phyloP scores from a whole-genome alignment of 2,888 invertebrate genomes.

The Ectemnius continuus region DNA sequence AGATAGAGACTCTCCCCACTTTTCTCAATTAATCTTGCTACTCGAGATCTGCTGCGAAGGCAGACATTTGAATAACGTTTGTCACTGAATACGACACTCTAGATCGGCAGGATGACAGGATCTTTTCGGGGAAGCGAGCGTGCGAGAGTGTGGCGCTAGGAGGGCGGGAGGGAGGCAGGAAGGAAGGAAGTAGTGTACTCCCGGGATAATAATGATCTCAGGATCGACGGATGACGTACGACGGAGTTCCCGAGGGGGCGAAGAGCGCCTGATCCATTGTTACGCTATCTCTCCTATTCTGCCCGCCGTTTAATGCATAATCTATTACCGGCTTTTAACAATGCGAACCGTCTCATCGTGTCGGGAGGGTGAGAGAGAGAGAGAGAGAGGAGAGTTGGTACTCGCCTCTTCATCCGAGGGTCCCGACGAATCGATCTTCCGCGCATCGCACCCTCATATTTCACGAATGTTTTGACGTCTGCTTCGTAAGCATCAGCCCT shows the following conservation, averaged over 20 bases:
- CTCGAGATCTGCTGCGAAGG: not conserved
- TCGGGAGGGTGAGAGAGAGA: slow-evolving; percentile 21
- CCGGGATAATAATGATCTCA: slow-evolving; percentile 60
- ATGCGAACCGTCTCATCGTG: slow-evolving; percentile 65
- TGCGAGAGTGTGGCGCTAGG: slow-evolving; percentile 36
- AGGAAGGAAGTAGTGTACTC: slow-evolving; percentile 49
- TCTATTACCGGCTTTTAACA: slow-evolving; percentile 76
- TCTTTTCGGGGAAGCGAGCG: slow-evolving; percentile 46
- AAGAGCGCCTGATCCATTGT: slow-evolving; percentile 71
- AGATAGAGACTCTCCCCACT: not conserved
- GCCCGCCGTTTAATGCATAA: slow-evolving; percentile 75
- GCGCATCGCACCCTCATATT: slow-evolving; percentile 71
- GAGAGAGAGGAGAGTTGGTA: slow-evolving; percentile 6
- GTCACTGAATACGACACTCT: slow-evolving; percentile 40
- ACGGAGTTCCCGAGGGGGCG: slow-evolving; percentile 67
- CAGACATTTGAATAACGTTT: slow-evolving; percentile 1
- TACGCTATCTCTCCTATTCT: slow-evolving; percentile 71
- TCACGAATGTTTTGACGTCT: slow-evolving; percentile 75
- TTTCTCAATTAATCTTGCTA: too few species aligned
- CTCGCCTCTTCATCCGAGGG: slow-evolving; percentile 57
- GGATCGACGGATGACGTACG: slow-evolving; percentile 68
- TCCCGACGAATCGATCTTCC: slow-evolving; percentile 71
- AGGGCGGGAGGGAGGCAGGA: slow-evolving; percentile 37
- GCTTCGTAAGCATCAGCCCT: slow-evolving; percentile 67
- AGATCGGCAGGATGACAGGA: slow-evolving; percentile 31